A percentile compares a stretch with the other conserved stretches of the same genome.
Evolutionary conservation across 2,113 vertebrate species (phyloP).

Genomic region (Brachyhypopomus occidentalis): DNA sequence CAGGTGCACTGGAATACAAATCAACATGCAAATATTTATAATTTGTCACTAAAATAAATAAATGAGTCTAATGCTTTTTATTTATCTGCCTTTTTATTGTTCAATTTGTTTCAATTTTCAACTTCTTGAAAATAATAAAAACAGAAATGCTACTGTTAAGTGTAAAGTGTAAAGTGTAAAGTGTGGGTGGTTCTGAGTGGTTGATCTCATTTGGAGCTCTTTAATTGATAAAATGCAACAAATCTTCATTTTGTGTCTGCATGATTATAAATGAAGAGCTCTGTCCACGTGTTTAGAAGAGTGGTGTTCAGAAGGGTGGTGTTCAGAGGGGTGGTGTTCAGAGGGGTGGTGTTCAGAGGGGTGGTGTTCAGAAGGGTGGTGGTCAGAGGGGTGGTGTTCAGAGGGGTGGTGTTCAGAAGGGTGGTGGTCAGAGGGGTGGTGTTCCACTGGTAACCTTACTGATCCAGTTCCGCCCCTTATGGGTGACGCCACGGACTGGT

Average conservation of each 20-base stretch:
- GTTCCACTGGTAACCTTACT: slow-evolving; percentile 21
- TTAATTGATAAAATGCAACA: not conserved
- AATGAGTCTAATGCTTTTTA: too few species aligned
- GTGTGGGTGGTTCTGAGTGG: too few species aligned
- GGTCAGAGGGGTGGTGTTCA: not conserved
- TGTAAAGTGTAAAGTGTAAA: too few species aligned
- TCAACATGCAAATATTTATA: too few species aligned
- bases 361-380: too few species aligned
- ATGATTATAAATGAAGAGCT: not conserved
- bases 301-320: not conserved
- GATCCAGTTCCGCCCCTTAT: slow-evolving; percentile 34
- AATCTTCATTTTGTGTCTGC: not conserved
- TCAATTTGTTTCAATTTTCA: too few species aligned
- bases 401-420: not conserved
- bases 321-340: not conserved
- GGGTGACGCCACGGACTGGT: slow-evolving; percentile 15
- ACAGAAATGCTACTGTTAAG: too few species aligned
- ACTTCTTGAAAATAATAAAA: too few species aligned
- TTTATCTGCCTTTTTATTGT: too few species aligned
- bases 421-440: not conserved
- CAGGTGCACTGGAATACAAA: too few species aligned
- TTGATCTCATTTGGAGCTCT: too few species aligned
- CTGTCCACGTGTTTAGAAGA: slow-evolving; percentile 15
- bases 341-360: not conserved
- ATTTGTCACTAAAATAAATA: too few species aligned